Evolutionary conservation across 1,140 invertebrate species (phyloP), one percentile per base, ranked within the genome.

Genomic region (Hycleus cichorii): DNA sequence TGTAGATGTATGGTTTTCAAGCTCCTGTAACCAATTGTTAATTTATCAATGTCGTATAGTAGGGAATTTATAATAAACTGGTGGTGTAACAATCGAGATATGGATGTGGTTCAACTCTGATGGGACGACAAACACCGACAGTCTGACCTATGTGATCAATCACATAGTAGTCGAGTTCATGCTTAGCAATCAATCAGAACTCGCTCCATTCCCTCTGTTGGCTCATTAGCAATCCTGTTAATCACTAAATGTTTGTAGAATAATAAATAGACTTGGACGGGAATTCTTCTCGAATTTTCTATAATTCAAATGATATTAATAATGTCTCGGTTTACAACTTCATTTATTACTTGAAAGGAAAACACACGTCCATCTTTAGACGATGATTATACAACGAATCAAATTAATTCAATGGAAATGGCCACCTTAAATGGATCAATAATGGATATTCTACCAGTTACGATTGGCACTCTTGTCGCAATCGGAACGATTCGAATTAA

Each of bases 21-120:
- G 49, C 57, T 54, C 49, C 47, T 59, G 57, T 56, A 47, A 46
- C 54, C 56, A 52, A 63, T 63, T 42, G 57, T 57, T 54, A 63
- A 65, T 65, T 60, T 62, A 65, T 65, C 64, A 63, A 40, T 63
- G 60, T 60, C 63, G 54, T 40, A 40, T n/a, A 54, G 40, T 10
- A 49, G 62, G 50, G 44, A 58, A 56, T 64, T 62, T 56, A 58
- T 62, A 63, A 65, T 63, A 60, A 58, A 55, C 51, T 55, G 44
- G 18, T n/a, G 7, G 32, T 55, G 52, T 55, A 55, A 12, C 61
- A 55, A 57, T 50, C 57, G 54, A 52, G 53, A 38, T 43, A 59
- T 58, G 59, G 47, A 56, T 60, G 59, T 55, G 52, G 52, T 55
- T 47, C 52, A 24, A 39, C 39, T 55, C 45, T 45, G 52, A 39